These are phyloP conservation scores for Xylophagus ater DNA, from an alignment of 2,888 invertebrate genomes.

Conservation along the genomic window DNA sequence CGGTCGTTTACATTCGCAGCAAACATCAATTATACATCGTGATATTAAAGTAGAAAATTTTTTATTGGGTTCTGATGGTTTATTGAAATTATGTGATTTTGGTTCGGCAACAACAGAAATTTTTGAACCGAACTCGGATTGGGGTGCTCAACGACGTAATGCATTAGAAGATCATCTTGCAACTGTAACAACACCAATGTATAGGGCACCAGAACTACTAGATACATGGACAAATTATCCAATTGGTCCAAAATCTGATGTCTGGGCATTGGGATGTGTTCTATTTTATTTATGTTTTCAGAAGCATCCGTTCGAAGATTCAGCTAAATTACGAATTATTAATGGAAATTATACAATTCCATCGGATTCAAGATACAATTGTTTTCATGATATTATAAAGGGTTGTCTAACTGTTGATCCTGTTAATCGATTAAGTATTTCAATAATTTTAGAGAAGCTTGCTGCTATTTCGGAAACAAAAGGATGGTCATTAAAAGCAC, in stretches of 20 bases:
- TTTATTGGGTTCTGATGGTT: constrained; percentile 72
- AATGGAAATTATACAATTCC: constrained; percentile 91
- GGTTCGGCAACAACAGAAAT: constrained; percentile 84
- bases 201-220: constrained; percentile 95
- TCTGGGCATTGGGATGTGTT: constrained; percentile 97
- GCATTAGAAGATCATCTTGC: constrained; percentile 86
- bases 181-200: constrained; percentile 82
- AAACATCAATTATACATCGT: constrained; percentile 84
- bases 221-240: constrained; percentile 94
- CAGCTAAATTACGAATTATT: constrained; percentile 86
- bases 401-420: constrained; percentile 79
- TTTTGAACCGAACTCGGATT: constrained; percentile 72
- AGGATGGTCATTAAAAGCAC: constrained; percentile 69
- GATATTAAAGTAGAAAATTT: constrained; percentile 97
- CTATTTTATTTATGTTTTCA: constrained; percentile 84
- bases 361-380: constrained; percentile 65
- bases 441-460: constrained; percentile 70
- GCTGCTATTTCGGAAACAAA: constrained; percentile 82
- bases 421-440: constrained; percentile 63
- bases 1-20: constrained; percentile 85
- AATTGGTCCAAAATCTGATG: constrained; percentile 81
- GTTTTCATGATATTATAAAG: constrained; percentile 82
- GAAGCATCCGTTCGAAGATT: constrained; percentile 95
- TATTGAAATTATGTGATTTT: constrained; percentile 93
- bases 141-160: constrained; percentile 86